Evolutionary conservation across 2,797 vertebrate species (phyloP).

Genomic region (Hafferia zeledoni): DNA sequence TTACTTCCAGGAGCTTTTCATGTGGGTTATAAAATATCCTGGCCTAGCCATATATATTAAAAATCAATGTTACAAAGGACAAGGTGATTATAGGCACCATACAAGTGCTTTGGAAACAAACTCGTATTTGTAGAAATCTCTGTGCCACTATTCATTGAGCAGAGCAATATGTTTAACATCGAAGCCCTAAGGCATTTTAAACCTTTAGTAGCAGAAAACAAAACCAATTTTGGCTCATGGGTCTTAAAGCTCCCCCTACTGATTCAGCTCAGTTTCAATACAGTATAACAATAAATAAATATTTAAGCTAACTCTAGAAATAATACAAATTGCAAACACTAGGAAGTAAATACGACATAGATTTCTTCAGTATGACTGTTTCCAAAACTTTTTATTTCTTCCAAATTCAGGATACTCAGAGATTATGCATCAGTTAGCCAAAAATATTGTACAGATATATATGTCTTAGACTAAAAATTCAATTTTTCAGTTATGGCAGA

Average conservation of each 20-base stretch:
- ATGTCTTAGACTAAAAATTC: not conserved
- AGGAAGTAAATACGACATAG: not conserved
- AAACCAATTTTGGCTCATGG: not conserved
- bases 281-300: not conserved
- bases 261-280: not conserved
- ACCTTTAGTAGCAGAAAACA: not conserved
- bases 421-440: not conserved
- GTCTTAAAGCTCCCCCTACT: constrained; percentile 56
- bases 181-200: constrained; percentile 3
- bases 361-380: not conserved
- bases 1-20: constrained; percentile 49
- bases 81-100: constrained; percentile 32
- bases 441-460: not conserved
- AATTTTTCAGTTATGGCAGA: not conserved
- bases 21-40: constrained; percentile 24
- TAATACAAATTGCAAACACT: not conserved
- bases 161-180: constrained; percentile 37
- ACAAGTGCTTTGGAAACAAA: constrained; percentile 52
- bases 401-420: not conserved
- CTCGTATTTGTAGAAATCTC: constrained; percentile 49
- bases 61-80: constrained; percentile 59
- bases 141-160: constrained; percentile 11
- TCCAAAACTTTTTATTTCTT: not conserved
- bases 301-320: not conserved
- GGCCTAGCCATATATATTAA: constrained; percentile 34